Evolutionary conservation across 2,113 vertebrate genomes (phyloP), one percentile per base, ranked within the genome.

Genomic region (Psephotus haematonotus): DNA sequence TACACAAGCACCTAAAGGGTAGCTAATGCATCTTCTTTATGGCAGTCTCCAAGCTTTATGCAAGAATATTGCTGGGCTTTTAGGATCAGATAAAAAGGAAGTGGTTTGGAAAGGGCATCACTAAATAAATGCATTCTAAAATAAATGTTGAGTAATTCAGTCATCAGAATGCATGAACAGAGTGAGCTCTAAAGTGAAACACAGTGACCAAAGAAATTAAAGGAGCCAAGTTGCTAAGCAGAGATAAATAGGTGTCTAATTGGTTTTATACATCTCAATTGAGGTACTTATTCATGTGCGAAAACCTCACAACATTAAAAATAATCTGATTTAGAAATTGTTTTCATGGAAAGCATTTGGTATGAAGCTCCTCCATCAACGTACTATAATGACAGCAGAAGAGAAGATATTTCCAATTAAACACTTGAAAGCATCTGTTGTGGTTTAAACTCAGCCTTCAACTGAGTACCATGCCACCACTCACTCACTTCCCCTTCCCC

Each of bases 301-400:
- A 93, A 95, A 95, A 95, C 63, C 64, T 83, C 82, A 93, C 79
- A 92, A 67, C 63, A 85, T 96, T 97, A 93, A 96, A 96, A 96
- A 87, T 97, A 97, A 97, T 96, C 96, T 96, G 78, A 97, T 96
- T 97, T 97, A 96, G 85, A 97, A 97, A 93, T 96, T 72, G 91
- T 97, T 97, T 96, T 95, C 82, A 68, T 88, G 88, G 70, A 94
- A 95, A 87, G 43, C 23, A 20, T 84, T 93, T 23, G 41, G 69
- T 95, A 90, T 96, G 88, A 94, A 95, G 22, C 52, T 80, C 14
- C 39, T 65, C 67, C 93, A 69, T 90, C 86, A 91, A 6, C 43
- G 60, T 90, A 95, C 89, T 95, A 63, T 82, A 94, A 85, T 71
- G 57, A 93, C 96, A 70, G 69, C 39, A 90, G 80, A 97, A 91